A percentile compares a stretch with the other conserved stretches of the same genome.
Conservation (phyloP, 2,888 invertebrate genomes). For the Augiades crinisus region DNA sequence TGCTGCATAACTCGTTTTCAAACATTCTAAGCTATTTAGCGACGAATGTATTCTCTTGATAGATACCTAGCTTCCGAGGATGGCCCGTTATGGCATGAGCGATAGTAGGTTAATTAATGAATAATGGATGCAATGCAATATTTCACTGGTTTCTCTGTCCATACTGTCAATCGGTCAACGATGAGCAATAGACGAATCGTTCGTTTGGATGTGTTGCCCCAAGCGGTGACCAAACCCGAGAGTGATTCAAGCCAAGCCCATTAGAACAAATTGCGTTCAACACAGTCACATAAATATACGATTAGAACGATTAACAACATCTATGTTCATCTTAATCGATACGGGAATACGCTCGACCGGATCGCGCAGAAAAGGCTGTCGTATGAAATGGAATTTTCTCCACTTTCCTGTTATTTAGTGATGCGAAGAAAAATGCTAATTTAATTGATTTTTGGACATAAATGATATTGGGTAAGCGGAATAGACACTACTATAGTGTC, state of each 20-base stretch:
- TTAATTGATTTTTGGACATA: conserved; percentile 60
- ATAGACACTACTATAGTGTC: no score
- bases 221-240: not conserved
- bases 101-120: conserved; percentile 69
- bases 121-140: conserved; percentile 67
- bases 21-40: conserved; percentile 34
- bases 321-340: conserved; percentile 51
- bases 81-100: conserved; percentile 52
- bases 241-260: not conserved
- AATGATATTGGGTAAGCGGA: conserved; percentile 36
- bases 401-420: conserved; percentile 49
- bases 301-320: conserved; percentile 44
- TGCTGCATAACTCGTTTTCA: conserved; percentile 25
- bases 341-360: conserved; percentile 45
- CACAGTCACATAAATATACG: conserved; percentile 34
- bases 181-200: conserved; percentile 42
- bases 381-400: conserved; percentile 52
- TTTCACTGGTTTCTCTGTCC: conserved; percentile 58
- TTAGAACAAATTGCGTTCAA: conserved; percentile 29
- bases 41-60: conserved; percentile 12
- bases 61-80: conserved; percentile 38
- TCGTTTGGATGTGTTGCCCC: conserved; percentile 34
- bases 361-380: conserved; percentile 41
- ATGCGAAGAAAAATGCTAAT: conserved; percentile 59
- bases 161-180: conserved; percentile 34